Evolutionary conservation across 2,113 vertebrate genomes (phyloP), one percentile per base, ranked within the genome.

Genomic region (Amphilophus citrinellus): DNA sequence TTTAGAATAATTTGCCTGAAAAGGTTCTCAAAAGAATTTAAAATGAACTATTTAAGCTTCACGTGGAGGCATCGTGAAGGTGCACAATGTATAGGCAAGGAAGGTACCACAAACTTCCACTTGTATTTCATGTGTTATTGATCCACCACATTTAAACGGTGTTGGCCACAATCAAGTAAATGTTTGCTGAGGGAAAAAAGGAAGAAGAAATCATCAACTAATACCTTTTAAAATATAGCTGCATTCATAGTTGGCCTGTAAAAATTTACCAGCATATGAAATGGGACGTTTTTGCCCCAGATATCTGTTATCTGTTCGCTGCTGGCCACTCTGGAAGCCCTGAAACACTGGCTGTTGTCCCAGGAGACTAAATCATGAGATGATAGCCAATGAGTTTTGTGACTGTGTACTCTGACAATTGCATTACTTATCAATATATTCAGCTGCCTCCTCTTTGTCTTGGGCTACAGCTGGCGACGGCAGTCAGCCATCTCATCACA

Each of bases 1-100:
- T 80, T 50, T 17, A 80, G 50, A 63, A 37, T 27, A 6, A 58
- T 78, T 71, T 17, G 17, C 62, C 32, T 82, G 6, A 77, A 80
- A 75, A 4, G 6, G 13, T 24, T 22, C 22, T 57, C 1, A 6
- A 42, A 24, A 58, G 11, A 11, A 37, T n/a, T 47, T 15, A 15
- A 14, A 47, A 47, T 14, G 4, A 47, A 47, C 44, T 47, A 47
- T 14, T 15, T 15, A 5, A 15, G 44, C 14, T 15, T 47, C 11
- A 44, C 1, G 44, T 47, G 44, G 44, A 47, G 44, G 14, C 14
- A 47, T 6, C 15, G 44, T 47, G 44, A 47, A 47, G 4, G 13
- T 15, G 44, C 5, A 47, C 44, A 47, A 47, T 66, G 39, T 66
- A n/a, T 24, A 44, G 13, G 39, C 39, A 44, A 66, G 13, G 1